Base-by-base conservation (phyloP, 2,888 invertebrate species). In the Cyrtodaria siliqua region DNA sequence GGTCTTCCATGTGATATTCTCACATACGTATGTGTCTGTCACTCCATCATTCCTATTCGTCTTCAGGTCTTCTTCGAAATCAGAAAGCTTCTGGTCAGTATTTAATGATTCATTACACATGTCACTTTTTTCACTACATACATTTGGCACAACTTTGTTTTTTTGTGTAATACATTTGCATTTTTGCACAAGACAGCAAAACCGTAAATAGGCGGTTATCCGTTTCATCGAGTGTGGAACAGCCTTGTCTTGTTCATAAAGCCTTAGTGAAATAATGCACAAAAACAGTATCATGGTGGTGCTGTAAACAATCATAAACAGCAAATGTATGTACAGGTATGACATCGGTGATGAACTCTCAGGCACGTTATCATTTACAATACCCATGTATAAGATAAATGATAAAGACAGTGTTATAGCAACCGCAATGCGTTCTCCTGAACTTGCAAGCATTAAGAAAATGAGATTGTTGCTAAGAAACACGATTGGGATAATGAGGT, bases 321-420 rank as follows among this genome's bases (percentile, higher is more conserved):
- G 49, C 3, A 82, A 26, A 23, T 71, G 69, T 23, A 57, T 59
- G 42, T 78, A 82, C 1, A 82, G 27, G 33, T 63, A 75, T 1
- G 82, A 49, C 8, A 82, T 49, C 0, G 82, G 82, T 1, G 60
- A 33, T 1, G 78, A 82, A 18, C 75, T 78, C 26, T 63, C 55
- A 1, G 82, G 75, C 16, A 82, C 64, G n/a, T 68, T 63, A 26
- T 69, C 62, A 59, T 74, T 75, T 2, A 79, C 53, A 9, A 73
- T 67, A 16, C 56, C 57, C 67, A 78, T 75, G 33, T 72, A 82
- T 1, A 82, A 74, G 18, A 73, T 67, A 42, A 82, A 82, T 8
- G 82, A 72, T 18, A 82, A 26, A 26, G 75, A 78, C 14, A 69
- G 40, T 4, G 82, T 82, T 12, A 82, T 61, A 2, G 78, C 75